These are phyloP conservation scores for Thaumatotibia leucotreta DNA, from an alignment of 1,140 invertebrate genomes.

Conservation along the genomic window DNA sequence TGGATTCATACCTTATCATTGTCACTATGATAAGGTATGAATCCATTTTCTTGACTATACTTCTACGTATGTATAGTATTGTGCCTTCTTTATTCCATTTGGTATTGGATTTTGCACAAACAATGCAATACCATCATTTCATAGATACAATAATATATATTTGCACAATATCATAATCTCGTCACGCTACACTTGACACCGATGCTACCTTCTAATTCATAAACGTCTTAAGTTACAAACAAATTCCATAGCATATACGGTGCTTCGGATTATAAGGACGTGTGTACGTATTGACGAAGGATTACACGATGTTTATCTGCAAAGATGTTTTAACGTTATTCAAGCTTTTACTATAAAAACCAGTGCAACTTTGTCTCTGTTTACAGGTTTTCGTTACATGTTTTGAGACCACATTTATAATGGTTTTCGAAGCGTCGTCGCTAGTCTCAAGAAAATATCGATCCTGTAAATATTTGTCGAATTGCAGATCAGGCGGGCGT, in stretches of 20 bases:
- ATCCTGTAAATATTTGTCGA: slow-evolving; percentile 6
- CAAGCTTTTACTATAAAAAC: not conserved
- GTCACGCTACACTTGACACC: slow-evolving; percentile 25
- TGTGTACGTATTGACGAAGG: not conserved
- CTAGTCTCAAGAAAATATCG: not conserved
- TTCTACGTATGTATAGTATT: not conserved
- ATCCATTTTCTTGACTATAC: too few relatives aligned
- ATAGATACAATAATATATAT: slow-evolving; percentile 6
- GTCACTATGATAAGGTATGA: too few relatives aligned
- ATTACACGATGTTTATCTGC: slow-evolving; percentile 15
- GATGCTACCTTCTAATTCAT: not conserved
- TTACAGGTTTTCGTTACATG: not conserved
- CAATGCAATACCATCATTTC: not conserved
- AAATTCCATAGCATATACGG: not conserved
- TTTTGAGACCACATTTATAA: not conserved
- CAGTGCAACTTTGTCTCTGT: not conserved
- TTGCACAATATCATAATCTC: slow-evolving; percentile 19
- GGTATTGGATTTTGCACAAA: not conserved
- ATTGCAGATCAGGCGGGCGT: not conserved
- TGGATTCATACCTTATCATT: too few relatives aligned
- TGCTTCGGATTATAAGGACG: not conserved
- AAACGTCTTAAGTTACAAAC: not conserved
- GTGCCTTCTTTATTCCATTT: not conserved
- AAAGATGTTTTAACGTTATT: not conserved
- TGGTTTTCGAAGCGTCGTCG: not conserved